These are phyloP conservation scores for Torymus texanus DNA, from an alignment of 2,888 invertebrate genomes.

Conservation along the genomic window DNA sequence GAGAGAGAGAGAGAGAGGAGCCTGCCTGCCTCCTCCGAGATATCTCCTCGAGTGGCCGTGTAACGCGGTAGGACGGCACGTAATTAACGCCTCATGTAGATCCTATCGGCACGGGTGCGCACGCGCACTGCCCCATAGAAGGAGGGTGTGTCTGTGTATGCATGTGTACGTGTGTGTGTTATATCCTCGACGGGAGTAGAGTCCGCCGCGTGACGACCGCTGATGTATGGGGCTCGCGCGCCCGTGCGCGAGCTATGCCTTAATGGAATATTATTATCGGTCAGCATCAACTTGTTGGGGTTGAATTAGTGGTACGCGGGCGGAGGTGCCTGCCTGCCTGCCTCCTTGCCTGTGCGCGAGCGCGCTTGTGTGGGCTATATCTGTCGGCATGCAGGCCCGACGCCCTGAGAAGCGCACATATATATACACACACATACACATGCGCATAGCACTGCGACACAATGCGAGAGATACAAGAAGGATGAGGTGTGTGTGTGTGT, in stretches of 20 bases:
- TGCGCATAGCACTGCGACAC: conserved; percentile 27
- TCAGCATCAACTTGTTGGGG: conserved; percentile 70
- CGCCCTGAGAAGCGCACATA: conserved; percentile 8
- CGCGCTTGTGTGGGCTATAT: conserved; percentile 53
- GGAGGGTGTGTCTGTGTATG: too few species aligned
- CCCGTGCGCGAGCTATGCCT: conserved; percentile 54
- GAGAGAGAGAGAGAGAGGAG: too few species aligned
- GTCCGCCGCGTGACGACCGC: conserved; percentile 69
- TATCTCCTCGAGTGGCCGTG: conserved; percentile 68
- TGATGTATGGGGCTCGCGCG: conserved; percentile 70
- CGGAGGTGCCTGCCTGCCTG: conserved; percentile 47
- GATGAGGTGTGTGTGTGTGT: too few species aligned
- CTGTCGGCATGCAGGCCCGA: conserved; percentile 57
- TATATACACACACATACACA: too few species aligned
- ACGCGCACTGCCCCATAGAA: too few species aligned
- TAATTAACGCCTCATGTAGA: conserved; percentile 75
- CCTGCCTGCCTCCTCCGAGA: conserved; percentile 47
- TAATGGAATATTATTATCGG: conserved; percentile 75
- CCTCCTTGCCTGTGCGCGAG: conserved; percentile 41
- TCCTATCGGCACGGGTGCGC: conserved; percentile 66
- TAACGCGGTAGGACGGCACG: conserved; percentile 73
- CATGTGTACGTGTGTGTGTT: too few species aligned
- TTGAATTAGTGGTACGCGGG: conserved; percentile 65
- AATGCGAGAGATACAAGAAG: conserved; percentile 60
- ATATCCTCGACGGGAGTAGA: too few species aligned